These are phyloP conservation scores for Aphelinus certus DNA, from an alignment of 1,140 invertebrate genomes.

Conservation along the genomic window DNA sequence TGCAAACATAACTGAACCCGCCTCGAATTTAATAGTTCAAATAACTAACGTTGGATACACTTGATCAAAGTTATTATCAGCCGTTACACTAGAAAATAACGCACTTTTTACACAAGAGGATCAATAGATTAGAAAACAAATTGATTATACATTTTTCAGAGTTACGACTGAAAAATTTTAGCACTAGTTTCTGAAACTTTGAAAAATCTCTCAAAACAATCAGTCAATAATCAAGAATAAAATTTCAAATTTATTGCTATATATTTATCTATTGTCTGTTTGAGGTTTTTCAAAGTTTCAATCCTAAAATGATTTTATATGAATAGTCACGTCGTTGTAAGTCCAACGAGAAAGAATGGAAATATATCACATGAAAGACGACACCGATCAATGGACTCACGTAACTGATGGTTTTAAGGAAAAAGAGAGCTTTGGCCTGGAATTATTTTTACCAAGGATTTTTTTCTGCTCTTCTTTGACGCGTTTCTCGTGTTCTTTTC, in stretches of 20 bases:
- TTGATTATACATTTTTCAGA: conserved; percentile 19
- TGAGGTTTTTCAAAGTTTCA: conserved; percentile 29
- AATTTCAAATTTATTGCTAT: conserved; percentile 5
- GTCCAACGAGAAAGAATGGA: conserved; percentile 52
- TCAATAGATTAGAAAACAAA: conserved; percentile 28
- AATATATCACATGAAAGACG: conserved; percentile 61
- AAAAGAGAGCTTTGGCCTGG: conserved; percentile 94
- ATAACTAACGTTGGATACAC: conserved; percentile 5
- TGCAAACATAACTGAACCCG: conserved; percentile 27
- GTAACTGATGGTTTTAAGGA: conserved; percentile 79
- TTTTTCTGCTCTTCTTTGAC: conserved; percentile 95
- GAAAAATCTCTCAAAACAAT: conserved; percentile 30
- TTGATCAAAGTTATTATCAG: conserved; percentile 1
- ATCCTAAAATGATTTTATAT: conserved; percentile 15
- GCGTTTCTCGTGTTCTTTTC: conserved; percentile 91
- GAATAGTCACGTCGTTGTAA: conserved; percentile 34
- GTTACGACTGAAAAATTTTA: conserved; percentile 23
- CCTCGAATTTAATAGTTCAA: conserved; percentile 33
- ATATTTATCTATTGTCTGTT: conserved; percentile 18
- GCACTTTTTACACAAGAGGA: conserved; percentile 36
- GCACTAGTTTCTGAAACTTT: conserved; percentile 33
- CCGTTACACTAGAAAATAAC: conserved; percentile 24
- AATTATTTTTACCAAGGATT: conserved; percentile 97
- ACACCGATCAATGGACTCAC: conserved; percentile 66
- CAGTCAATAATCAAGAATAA: background rate